Evolutionary conservation across 2,113 vertebrate species (phyloP), one percentile per base, ranked within the genome.

Genomic region (Seriola dumerili): DNA sequence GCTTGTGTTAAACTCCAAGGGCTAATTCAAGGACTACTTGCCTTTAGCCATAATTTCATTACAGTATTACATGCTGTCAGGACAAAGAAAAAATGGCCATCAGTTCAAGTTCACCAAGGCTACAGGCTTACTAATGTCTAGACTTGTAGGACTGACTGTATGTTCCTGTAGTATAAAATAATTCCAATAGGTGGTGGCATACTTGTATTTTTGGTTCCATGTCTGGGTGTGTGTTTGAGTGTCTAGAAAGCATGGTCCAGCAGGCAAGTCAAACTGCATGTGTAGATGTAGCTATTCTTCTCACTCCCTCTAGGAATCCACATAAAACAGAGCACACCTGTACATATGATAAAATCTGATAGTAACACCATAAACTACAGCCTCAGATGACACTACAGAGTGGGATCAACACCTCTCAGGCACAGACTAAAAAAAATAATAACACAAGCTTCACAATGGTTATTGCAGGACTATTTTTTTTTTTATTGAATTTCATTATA

Each of bases 121-220:
- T 19, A 4, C 36, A 25, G 44, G 4, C 52, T 44, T 10, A 73
- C 52, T 34, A 4, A 42, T 2, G 7, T 12, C 3, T 29, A 57
- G 21, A 57, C 2, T 11, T 25, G 8, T 25, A 12, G 1, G 5
- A 2, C 19, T 54, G 5, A 50, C 13, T 48, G 21, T 34, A 8
- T 10, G 17, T 38, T 58, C 36, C 9, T 91, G 89, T 61, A 75
- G 70, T 89, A 57, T 71, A 54, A 19, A 48, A 62, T 40, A 3
- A 0, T 16, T 34, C 77, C 91, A 84, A 14, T 85, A 93, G 94
- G 72, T 91, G 94, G 86, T n/a, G 78, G 7, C 65, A 63, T 44
- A 70, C 68, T 73, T 12, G 13, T 16, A 67, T 58, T 44, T 85
- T 58, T 62, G 16, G 11, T 23, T 52, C 3, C n/a, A 1, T 40